Percentiles rank a stretch among this genome's conserved stretches.
These are phyloP conservation scores for Helicolenus hilgendorfi DNA, from an alignment of 2,797 vertebrate species.

Conservation along the genomic window DNA sequence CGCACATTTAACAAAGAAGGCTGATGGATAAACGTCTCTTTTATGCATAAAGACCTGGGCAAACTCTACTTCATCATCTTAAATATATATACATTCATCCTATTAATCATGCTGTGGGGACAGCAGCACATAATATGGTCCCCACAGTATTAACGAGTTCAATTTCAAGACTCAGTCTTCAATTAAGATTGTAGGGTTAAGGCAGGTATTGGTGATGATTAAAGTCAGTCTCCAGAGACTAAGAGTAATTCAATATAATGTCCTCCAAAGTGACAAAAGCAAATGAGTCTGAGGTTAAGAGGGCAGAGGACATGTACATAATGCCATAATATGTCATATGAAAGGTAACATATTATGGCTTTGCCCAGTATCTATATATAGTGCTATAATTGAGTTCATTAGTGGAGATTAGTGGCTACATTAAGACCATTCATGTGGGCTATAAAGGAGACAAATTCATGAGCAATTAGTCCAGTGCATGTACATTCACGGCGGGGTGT, in stretches of 20 bases:
- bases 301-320: no score
- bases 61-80: not conserved
- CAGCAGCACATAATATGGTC: not conserved
- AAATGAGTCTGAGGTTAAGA: not conserved
- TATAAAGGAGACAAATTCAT: not conserved
- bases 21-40: not conserved
- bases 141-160: not conserved
- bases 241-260: not conserved
- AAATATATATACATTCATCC: accelerated
- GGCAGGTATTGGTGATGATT: not conserved
- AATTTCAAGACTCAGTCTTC: not conserved
- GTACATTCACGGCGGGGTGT: not conserved
- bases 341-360: no score
- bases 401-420: no score
- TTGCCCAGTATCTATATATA: no score
- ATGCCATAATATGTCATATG: no score
- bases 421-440: not conserved
- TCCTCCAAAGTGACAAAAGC: not conserved
- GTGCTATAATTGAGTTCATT: not conserved
- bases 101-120: not conserved
- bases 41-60: no score
- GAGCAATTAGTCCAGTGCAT: not conserved
- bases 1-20: not conserved
- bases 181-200: not conserved
- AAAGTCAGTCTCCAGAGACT: not conserved